Conservation (phyloP, 2,888 invertebrate genomes). For the Rhyacophila evoluta region DNA sequence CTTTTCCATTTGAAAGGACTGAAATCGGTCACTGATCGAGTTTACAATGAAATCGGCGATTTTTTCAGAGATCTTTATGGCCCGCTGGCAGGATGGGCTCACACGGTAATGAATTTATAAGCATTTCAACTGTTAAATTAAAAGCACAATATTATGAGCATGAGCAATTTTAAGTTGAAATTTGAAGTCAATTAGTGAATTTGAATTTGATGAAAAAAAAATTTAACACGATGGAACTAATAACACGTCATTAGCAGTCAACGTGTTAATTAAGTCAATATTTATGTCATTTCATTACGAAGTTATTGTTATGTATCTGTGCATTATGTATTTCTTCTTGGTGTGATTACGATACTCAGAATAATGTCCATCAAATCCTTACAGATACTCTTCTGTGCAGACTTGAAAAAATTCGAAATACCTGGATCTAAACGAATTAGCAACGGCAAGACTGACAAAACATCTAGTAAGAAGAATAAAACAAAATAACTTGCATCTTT, state of each 20-base stretch:
- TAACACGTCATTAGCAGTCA: too few relatives aligned
- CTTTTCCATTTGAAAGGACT: slow-evolving; percentile 79
- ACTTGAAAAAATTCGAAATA: slow-evolving; percentile 78
- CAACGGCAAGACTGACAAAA: slow-evolving; percentile 18
- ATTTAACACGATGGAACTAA: too few relatives aligned
- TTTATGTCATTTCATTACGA: too few relatives aligned
- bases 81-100: slow-evolving; percentile 93
- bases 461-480: slow-evolving; percentile 40
- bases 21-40: slow-evolving; percentile 84
- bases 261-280: too few relatives aligned
- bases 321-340: slow-evolving; percentile 24
- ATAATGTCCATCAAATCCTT: not conserved
- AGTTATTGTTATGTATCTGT: too few relatives aligned
- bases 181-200: too few relatives aligned
- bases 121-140: too few relatives aligned
- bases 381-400: slow-evolving; percentile 85
- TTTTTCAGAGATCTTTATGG: slow-evolving; percentile 87
- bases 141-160: too few relatives aligned
- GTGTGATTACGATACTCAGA: not conserved
- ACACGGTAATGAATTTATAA: slow-evolving; percentile 84
- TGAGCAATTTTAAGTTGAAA: too few relatives aligned
- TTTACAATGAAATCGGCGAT: slow-evolving; percentile 88
- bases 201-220: too few relatives aligned
- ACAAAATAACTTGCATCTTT: not conserved
- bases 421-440: slow-evolving; percentile 52